These are phyloP conservation scores for Phyllostomus discolor DNA, from an alignment of 2,113 vertebrate species.

Conservation along the genomic window DNA sequence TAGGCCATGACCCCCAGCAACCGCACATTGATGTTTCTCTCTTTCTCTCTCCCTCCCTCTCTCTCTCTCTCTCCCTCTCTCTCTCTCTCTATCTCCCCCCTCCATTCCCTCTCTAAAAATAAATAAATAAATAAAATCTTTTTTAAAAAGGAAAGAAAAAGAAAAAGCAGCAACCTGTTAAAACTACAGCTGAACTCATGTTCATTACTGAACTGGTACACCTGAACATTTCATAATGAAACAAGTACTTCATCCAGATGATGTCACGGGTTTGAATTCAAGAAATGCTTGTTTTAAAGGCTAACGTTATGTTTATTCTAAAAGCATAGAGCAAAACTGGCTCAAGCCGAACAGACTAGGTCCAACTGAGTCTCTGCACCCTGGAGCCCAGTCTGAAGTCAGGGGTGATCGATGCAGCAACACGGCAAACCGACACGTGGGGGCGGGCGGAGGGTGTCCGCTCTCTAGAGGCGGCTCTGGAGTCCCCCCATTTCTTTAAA, in stretches of 20 bases:
- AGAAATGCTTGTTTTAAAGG: background rate
- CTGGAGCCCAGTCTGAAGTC: background rate
- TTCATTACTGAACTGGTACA: background rate
- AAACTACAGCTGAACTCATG: background rate
- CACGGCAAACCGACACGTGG: background rate
- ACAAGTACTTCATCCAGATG: background rate
- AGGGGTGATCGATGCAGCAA: background rate
- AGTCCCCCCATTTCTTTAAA: background rate
- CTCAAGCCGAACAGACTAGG: background rate
- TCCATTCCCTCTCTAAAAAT: too few species aligned
- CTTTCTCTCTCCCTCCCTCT: too few species aligned
- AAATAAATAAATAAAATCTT: too few species aligned
- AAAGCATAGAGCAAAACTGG: background rate
- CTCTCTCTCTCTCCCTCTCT: too few species aligned
- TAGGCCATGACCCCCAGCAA: too few species aligned
- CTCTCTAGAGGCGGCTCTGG: background rate
- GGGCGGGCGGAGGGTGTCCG: background rate
- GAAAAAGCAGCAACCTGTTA: background rate
- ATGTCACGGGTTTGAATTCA: background rate
- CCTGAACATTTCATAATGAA: background rate
- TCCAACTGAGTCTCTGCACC: background rate
- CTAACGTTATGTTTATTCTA: background rate
- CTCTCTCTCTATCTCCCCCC: too few species aligned
- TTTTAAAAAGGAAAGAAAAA: too few species aligned
- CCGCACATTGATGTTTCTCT: too few species aligned